A percentile compares a stretch with the other conserved stretches of the same genome.
These are phyloP conservation scores for Oreortyx pictus DNA, from an alignment of 2,797 vertebrate species.

Conservation along the genomic window DNA sequence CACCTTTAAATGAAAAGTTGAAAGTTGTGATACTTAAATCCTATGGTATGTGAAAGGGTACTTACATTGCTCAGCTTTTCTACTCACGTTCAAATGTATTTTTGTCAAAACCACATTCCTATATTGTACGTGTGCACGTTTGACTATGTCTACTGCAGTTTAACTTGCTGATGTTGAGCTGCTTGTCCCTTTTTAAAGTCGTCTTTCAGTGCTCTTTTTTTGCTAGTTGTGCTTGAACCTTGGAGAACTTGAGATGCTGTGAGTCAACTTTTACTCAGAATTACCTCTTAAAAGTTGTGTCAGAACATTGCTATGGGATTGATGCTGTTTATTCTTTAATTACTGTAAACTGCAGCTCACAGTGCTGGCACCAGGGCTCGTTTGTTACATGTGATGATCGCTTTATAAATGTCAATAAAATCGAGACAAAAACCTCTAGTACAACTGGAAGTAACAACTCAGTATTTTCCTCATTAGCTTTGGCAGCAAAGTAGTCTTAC, in stretches of 20 bases:
- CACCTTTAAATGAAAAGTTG: background rate
- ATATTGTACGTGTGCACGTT: background rate
- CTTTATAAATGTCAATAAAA: slow-evolving; percentile 79
- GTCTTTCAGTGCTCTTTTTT: background rate
- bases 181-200: background rate
- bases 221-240: background rate
- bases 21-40: background rate
- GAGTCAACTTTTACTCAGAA: background rate
- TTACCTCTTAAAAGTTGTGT: slow-evolving; percentile 1
- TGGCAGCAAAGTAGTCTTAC: slow-evolving; percentile 60
- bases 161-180: background rate
- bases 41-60: too few species aligned
- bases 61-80: background rate
- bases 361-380: slow-evolving; percentile 61
- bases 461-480: slow-evolving; percentile 72
- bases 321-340: slow-evolving; percentile 74
- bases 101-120: background rate
- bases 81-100: background rate
- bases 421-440: slow-evolving; percentile 69
- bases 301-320: slow-evolving; percentile 34
- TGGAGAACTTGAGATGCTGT: background rate
- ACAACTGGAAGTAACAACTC: slow-evolving; percentile 70
- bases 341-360: slow-evolving; percentile 66
- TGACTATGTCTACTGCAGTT: background rate
- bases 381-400: slow-evolving; percentile 62